phyloP scores from a whole-genome alignment of 2,888 invertebrate genomes.

The Boloria selene region DNA sequence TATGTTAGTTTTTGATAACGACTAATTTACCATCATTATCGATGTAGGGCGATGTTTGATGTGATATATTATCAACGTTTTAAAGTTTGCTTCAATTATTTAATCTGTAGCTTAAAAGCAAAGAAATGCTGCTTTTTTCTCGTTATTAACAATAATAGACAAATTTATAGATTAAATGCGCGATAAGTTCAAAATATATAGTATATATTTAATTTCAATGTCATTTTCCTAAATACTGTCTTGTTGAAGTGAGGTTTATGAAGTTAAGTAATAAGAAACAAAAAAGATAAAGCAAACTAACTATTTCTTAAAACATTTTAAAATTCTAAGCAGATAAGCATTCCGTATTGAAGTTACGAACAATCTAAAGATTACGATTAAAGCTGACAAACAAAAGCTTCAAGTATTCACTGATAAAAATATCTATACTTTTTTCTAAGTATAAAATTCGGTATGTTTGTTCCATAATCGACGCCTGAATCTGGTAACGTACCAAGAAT shows the following conservation, averaged over 20 bases:
- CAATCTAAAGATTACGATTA: conserved; percentile 24
- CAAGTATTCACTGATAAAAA: conserved; percentile 25
- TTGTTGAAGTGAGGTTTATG: no score
- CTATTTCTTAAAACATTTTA: conserved; percentile 9
- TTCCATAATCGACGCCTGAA: conserved; percentile 55
- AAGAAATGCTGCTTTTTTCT: no score
- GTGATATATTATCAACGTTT: conserved; percentile 21
- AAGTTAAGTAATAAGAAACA: not conserved
- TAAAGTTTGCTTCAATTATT: not conserved
- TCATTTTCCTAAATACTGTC: no score
- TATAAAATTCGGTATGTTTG: conserved; percentile 50
- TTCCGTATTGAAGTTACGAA: conserved; percentile 15
- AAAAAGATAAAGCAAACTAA: conserved; percentile 8
- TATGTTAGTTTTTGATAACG: conserved; percentile 46
- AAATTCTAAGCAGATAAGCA: conserved; percentile 18
- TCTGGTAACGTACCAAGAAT: conserved; percentile 62
- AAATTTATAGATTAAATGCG: no score
- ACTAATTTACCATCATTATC: conserved; percentile 41
- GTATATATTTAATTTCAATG: no score
- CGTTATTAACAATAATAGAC: no score
- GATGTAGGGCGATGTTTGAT: conserved; percentile 30
- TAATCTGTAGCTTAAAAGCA: no score
- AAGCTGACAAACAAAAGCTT: conserved; percentile 30
- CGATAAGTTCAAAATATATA: no score
- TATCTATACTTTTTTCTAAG: conserved; percentile 13